Evolutionary conservation across 2,888 invertebrate genomes (phyloP), one percentile per base, ranked within the genome.

Genomic region (Venustoraphidia nigricollis): DNA sequence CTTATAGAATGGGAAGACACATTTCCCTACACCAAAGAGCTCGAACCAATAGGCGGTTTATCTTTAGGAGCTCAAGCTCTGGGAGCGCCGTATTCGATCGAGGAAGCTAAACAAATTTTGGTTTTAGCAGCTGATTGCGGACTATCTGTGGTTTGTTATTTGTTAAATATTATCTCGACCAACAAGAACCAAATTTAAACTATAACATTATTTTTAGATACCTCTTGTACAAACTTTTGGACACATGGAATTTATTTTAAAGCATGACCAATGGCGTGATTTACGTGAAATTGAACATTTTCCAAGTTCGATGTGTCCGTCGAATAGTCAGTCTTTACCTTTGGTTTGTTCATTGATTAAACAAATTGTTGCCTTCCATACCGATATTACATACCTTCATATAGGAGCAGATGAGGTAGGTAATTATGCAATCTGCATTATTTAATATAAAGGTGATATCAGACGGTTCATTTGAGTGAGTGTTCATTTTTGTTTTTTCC

Each of bases 1-100:
- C 69, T 91, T 10, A 58, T 91, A 40, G 91, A 91, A 68, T 91
- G 90, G 84, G 91, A 92, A 61, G 91, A 92, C 59, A 88, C 87
- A 52, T 92, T 91, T 66, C 91, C 91, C 0, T 91, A 84, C 63
- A 68, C 68, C 8, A 77, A 73, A 43, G 74, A 75, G 10, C 65
- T 89, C 45, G 64, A 67, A 11, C 71, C 68, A 6, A 71, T 76
- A 14, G 81, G 81, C 10, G 77, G 80, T 54, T 56, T 66, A 5
- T 68, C 68, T 1, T 65, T 67, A 49, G 67, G 69, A 41, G 69
- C 72, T 0, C 60, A 62, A 51, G 70, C 73, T 1, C 66, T 61
- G 49, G 79, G 73, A 54, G 73, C 66, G 41, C 73, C 81, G 34
- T 91, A 91, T 63, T 75, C 77, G 2, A 58, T 70, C 44, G 75